A percentile compares a stretch with the other conserved stretches of the same genome.
These are phyloP conservation scores for Molossus molossus DNA, from an alignment of 2,797 vertebrate genomes.

Conservation along the genomic window DNA sequence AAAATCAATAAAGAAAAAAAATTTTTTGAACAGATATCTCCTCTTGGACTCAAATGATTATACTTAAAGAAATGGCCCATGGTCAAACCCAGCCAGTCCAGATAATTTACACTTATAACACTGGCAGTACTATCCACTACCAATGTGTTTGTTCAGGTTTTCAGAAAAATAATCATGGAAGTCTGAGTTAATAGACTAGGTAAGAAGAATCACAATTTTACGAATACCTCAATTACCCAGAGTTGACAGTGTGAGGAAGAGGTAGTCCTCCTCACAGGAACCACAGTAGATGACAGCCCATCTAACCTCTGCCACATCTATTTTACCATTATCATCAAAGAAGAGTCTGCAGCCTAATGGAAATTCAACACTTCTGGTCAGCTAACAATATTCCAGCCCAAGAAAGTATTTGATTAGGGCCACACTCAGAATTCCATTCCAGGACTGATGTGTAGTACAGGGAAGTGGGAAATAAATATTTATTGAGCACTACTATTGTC, in stretches of 20 bases:
- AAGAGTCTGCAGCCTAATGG: background rate
- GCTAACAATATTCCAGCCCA: slow-evolving; percentile 33
- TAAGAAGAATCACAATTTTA: slow-evolving; percentile 30
- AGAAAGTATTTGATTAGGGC: background rate
- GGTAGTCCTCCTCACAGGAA: background rate
- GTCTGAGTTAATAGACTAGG: slow-evolving; percentile 18
- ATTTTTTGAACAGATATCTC: background rate
- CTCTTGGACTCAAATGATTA: slow-evolving; percentile 28
- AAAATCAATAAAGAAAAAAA: too few species aligned
- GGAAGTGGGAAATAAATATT: slow-evolving; percentile 10
- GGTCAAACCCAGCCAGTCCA: background rate
- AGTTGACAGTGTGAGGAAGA: background rate
- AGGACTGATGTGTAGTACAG: background rate
- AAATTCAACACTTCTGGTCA: slow-evolving; percentile 43
- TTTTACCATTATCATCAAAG: slow-evolving; percentile 39
- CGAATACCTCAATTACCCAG: background rate
- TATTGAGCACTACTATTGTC: background rate
- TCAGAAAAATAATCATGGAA: slow-evolving; percentile 59
- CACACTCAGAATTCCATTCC: slow-evolving; percentile 19
- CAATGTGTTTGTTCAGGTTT: slow-evolving; percentile 18
- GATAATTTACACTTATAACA: slow-evolving; percentile 54
- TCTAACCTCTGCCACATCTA: background rate
- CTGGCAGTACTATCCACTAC: background rate
- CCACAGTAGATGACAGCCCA: background rate
- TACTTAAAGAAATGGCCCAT: slow-evolving; percentile 8